Conservation (phyloP, 1,140 invertebrate genomes). For the Venturia canescens region DNA sequence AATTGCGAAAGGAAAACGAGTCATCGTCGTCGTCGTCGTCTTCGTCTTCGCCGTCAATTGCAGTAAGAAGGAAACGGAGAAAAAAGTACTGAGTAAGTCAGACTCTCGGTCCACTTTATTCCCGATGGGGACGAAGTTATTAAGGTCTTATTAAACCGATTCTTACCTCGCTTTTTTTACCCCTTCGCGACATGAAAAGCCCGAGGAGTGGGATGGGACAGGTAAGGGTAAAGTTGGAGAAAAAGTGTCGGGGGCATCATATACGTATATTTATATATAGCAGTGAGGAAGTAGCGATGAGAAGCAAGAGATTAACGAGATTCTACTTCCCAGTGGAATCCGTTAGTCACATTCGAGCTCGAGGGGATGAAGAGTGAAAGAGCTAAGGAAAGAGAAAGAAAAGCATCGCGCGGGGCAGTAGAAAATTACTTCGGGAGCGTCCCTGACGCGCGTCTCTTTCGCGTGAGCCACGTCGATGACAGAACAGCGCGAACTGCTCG, state of each 20-base stretch:
- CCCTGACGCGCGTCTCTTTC: slow-evolving; percentile 16
- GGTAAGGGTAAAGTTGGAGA: slow-evolving; percentile 7
- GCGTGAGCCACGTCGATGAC: slow-evolving; percentile 48
- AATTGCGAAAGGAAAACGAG: slow-evolving; percentile 36
- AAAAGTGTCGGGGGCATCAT: not conserved
- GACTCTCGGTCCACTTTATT: slow-evolving; percentile 56
- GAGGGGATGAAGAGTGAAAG: slow-evolving; percentile 16
- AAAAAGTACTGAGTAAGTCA: slow-evolving; percentile 48
- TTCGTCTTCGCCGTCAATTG: slow-evolving; percentile 16
- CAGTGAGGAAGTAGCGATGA: not conserved
- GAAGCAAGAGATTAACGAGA: slow-evolving; percentile 50
- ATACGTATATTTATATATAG: not conserved
- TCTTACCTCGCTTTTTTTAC: slow-evolving; percentile 53
- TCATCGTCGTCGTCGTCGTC: slow-evolving; percentile 16
- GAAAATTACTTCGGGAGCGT: slow-evolving; percentile 35
- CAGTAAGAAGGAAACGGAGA: slow-evolving; percentile 35
- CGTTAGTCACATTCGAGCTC: slow-evolving; percentile 35
- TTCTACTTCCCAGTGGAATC: slow-evolving; percentile 51
- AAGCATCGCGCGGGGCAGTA: slow-evolving; percentile 28
- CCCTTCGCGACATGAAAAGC: slow-evolving; percentile 41
- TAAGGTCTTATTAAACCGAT: slow-evolving; percentile 70
- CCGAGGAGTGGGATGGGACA: not conserved
- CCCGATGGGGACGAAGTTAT: slow-evolving; percentile 62
- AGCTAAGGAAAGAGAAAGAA: slow-evolving; percentile 40
- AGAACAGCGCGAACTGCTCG: slow-evolving; percentile 46